phyloP scores from a whole-genome alignment of 2,113 vertebrate species.

The Mormyrus iriodes region DNA sequence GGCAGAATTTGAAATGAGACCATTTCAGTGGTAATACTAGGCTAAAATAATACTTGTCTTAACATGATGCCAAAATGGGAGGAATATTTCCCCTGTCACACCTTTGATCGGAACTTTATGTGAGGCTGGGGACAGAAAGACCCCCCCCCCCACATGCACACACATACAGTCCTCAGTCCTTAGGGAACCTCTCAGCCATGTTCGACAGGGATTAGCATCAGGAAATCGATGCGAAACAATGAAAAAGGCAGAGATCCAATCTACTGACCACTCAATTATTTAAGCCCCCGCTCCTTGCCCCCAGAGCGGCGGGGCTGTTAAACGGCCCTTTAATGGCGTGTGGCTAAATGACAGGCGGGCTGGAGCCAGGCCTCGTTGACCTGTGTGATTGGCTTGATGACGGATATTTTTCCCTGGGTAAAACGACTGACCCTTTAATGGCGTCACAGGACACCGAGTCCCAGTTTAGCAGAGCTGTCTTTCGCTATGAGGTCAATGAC shows the following conservation, averaged over 20 bases:
- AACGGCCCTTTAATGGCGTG: constrained; percentile 43
- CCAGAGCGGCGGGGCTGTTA: constrained; percentile 56
- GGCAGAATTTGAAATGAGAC: not conserved
- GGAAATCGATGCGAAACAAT: constrained; percentile 69
- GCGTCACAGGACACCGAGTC: constrained; percentile 28
- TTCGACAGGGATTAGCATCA: constrained; percentile 65
- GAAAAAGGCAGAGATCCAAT: constrained; percentile 69
- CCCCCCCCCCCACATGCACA: not conserved
- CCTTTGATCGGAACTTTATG: not conserved
- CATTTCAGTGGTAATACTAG: not conserved
- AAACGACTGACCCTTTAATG: constrained; percentile 27
- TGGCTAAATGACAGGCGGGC: constrained; percentile 32
- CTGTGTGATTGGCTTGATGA: constrained; percentile 40
- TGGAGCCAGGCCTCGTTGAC: constrained; percentile 27
- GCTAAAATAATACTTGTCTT: not conserved
- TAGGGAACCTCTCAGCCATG: constrained; percentile 56
- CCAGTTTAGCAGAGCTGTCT: constrained; percentile 19
- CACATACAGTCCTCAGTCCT: constrained; percentile 30
- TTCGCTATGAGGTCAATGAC: constrained; percentile 22
- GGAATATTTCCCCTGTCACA: not conserved
- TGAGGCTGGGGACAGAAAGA: not conserved
- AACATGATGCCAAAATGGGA: not conserved
- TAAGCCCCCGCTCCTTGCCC: constrained; percentile 54
- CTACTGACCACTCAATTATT: constrained; percentile 71
- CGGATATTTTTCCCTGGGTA: constrained; percentile 33